phyloP scores from a whole-genome alignment of 2,888 invertebrate genomes.

The Thelaira solivaga region DNA sequence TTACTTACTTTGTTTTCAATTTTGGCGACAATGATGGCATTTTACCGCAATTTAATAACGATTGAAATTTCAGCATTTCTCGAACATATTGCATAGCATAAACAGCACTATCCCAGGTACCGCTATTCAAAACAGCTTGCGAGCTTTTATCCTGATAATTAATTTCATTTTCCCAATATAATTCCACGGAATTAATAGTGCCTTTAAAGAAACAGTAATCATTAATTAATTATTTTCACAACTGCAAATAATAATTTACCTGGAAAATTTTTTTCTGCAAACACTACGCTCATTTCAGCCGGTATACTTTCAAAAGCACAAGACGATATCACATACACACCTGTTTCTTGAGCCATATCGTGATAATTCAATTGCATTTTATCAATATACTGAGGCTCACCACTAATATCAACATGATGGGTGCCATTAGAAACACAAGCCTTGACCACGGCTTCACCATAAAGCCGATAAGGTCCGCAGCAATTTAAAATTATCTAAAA shows the following conservation, averaged over 20 bases:
- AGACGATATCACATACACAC: conserved; percentile 54
- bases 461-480: conserved; percentile 61
- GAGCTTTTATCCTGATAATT: conserved; percentile 54
- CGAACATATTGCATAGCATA: conserved; percentile 40
- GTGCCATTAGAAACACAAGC: conserved; percentile 61
- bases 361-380: conserved; percentile 60
- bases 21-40: conserved; percentile 48
- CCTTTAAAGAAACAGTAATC: conserved; percentile 40
- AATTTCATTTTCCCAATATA: conserved; percentile 51
- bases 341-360: conserved; percentile 55
- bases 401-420: conserved; percentile 63
- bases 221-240: too few species aligned
- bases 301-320: conserved; percentile 62
- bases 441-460: conserved; percentile 63
- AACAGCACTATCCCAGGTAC: conserved; percentile 61
- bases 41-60: conserved; percentile 26
- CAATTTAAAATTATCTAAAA: conserved; percentile 62
- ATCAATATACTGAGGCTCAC: conserved; percentile 61
- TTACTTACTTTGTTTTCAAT: conserved; percentile 48
- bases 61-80: conserved; percentile 38
- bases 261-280: conserved; percentile 56
- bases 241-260: conserved; percentile 29
- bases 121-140: conserved; percentile 50
- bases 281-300: conserved; percentile 62
- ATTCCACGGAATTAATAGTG: conserved; percentile 62